These are phyloP conservation scores for Ditylenchus weischeri DNA, from an alignment of 2,888 invertebrate species.

Conservation along the genomic window DNA sequence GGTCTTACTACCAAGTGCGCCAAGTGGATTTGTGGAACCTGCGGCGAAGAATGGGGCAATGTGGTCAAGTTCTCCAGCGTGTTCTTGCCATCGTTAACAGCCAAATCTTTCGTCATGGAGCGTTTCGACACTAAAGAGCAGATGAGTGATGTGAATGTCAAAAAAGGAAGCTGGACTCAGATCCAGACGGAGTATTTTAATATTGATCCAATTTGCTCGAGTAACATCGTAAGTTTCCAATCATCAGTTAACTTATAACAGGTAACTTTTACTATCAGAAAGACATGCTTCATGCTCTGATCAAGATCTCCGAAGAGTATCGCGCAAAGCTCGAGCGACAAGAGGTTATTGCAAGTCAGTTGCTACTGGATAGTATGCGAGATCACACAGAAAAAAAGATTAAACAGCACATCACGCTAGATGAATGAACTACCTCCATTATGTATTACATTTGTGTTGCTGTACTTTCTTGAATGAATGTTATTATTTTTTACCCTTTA, in stretches of 20 bases:
- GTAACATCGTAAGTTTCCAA: constrained; percentile 20
- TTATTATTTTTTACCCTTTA: too few species aligned
- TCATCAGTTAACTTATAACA: not conserved
- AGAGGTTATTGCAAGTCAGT: not conserved
- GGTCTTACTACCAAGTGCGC: constrained; percentile 23
- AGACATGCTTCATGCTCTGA: constrained; percentile 5
- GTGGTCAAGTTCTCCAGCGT: constrained; percentile 25
- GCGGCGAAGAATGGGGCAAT: constrained; percentile 23
- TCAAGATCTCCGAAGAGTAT: not conserved
- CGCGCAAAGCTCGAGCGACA: not conserved
- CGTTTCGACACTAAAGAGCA: constrained; percentile 12
- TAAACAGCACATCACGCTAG: not conserved
- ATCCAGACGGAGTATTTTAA: constrained; percentile 23
- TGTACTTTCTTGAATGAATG: too few species aligned
- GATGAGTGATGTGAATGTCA: constrained; percentile 6
- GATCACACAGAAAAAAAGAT: not conserved
- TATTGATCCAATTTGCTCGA: constrained; percentile 13
- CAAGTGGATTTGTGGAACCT: constrained; percentile 19
- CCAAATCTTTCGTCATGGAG: constrained; percentile 17
- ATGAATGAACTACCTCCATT: constrained; percentile 1
- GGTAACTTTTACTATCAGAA: not conserved
- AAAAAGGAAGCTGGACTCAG: constrained; percentile 11
- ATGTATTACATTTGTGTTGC: too few species aligned
- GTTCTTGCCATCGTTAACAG: constrained; percentile 19
- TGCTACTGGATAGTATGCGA: not conserved